Conservation (phyloP, 2,797 vertebrate genomes). For the Gallirallus australis region DNA sequence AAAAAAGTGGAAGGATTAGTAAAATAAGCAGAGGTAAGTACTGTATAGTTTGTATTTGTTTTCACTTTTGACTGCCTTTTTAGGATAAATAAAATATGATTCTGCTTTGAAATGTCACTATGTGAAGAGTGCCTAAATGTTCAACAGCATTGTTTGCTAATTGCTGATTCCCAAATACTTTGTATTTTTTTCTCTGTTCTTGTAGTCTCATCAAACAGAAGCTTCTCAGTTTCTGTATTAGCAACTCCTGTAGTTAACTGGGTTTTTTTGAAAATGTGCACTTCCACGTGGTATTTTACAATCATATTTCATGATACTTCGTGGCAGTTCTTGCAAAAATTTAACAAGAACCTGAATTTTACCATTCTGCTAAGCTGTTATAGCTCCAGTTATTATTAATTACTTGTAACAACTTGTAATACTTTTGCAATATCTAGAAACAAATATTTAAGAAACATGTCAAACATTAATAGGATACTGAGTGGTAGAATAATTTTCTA, state of each 20-base stretch:
- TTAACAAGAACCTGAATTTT: background rate
- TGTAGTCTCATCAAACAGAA: background rate
- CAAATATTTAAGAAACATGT: background rate
- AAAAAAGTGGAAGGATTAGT: constrained; percentile 41
- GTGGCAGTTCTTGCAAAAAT: background rate
- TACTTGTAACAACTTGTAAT: background rate
- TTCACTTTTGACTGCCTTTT: background rate
- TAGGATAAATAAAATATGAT: background rate
- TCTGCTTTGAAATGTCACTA: background rate
- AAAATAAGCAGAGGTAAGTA: constrained; percentile 75
- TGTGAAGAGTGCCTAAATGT: background rate
- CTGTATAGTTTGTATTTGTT: background rate
- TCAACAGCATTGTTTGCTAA: background rate
- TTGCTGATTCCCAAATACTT: background rate
- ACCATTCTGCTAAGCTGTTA: background rate
- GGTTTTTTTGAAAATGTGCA: background rate
- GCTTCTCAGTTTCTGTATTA: background rate
- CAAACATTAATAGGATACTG: background rate
- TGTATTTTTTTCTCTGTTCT: background rate
- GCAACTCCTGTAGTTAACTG: background rate
- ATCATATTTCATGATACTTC: background rate
- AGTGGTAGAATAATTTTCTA: background rate
- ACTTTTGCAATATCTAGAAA: background rate
- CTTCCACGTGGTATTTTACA: background rate
- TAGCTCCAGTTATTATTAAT: background rate